phyloP scores from a whole-genome alignment of 92 coral and sea anemone genomes.

The Actinernus sp. region DNA sequence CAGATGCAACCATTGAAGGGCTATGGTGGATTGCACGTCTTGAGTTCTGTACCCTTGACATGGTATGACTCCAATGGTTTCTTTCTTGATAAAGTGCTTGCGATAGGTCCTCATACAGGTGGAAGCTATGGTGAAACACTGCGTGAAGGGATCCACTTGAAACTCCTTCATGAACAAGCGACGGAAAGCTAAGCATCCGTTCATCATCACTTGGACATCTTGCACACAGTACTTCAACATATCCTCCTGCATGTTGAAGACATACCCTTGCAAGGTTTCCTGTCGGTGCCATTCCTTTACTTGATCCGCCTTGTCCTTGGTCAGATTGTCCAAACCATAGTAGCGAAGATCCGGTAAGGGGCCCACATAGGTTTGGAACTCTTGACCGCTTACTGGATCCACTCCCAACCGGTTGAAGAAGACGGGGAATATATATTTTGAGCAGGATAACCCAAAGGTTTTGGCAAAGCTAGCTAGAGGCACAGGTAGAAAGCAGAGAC shows the following conservation, averaged over 20 bases:
- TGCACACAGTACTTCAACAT: slow-evolving; percentile 12
- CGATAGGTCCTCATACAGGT: slow-evolving; percentile 4
- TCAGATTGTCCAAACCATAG: too few species aligned
- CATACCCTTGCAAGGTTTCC: too few species aligned
- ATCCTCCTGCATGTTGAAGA: slow-evolving; percentile 7
- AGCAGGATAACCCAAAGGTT: slow-evolving; percentile 32
- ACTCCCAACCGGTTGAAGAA: too few species aligned
- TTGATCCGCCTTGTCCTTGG: too few species aligned
- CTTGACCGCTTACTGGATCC: too few species aligned
- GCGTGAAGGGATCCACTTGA: slow-evolving; percentile 5
- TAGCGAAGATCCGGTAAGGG: slow-evolving; percentile 12
- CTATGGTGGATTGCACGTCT: background rate
- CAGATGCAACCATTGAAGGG: slow-evolving; percentile 16
- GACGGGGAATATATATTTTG: slow-evolving; percentile 24
- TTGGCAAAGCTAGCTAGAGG: slow-evolving; percentile 18
- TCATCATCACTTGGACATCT: slow-evolving; percentile 12
- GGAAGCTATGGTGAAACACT: slow-evolving; percentile 10
- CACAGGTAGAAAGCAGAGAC: slow-evolving; percentile 46
- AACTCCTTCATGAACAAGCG: too few species aligned
- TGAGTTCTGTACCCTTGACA: slow-evolving; percentile 4
- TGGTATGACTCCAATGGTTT: slow-evolving; percentile 11
- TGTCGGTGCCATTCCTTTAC: too few species aligned
- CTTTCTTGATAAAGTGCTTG: background rate
- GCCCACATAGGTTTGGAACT: slow-evolving; percentile 24
- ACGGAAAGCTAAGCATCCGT: slow-evolving; percentile 8